phyloP scores from a whole-genome alignment of 2,888 invertebrate species.

The Protonemura montana region DNA sequence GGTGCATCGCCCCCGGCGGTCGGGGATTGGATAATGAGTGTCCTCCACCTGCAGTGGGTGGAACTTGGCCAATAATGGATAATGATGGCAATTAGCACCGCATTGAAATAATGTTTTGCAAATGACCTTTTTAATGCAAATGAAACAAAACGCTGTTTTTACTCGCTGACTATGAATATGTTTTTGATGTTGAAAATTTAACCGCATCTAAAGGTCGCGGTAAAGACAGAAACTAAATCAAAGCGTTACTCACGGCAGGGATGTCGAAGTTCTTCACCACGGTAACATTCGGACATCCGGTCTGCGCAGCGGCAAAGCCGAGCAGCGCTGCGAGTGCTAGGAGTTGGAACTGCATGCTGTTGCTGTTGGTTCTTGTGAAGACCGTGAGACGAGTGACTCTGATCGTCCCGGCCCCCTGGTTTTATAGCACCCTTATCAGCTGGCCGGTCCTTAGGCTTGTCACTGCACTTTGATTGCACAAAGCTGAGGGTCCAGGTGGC shows the following conservation, averaged over 20 bases:
- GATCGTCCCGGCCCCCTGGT: not conserved
- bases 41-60: not conserved
- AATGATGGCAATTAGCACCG: not conserved
- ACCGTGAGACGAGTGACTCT: not conserved
- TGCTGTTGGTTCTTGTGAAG: not conserved
- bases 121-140: not conserved
- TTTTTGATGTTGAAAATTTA: too few relatives aligned
- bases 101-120: not conserved
- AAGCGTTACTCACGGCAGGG: slow-evolving; percentile 16
- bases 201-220: too few relatives aligned
- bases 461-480: too few relatives aligned
- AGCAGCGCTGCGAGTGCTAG: not conserved
- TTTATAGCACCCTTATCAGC: not conserved
- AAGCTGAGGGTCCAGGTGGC: too few relatives aligned
- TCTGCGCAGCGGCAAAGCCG: not conserved
- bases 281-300: slow-evolving; percentile 3
- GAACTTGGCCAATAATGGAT: not conserved
- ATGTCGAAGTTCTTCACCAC: slow-evolving; percentile 23
- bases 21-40: not conserved
- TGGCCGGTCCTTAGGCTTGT: too few relatives aligned
- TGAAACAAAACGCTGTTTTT: not conserved
- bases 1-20: not conserved
- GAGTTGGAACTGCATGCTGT: slow-evolving; percentile 1
- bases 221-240: too few relatives aligned
- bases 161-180: too few relatives aligned